Evolutionary conservation across 1,140 invertebrate species (phyloP), one percentile per base, ranked within the genome.

Genomic region (Anoplophora glabripennis): DNA sequence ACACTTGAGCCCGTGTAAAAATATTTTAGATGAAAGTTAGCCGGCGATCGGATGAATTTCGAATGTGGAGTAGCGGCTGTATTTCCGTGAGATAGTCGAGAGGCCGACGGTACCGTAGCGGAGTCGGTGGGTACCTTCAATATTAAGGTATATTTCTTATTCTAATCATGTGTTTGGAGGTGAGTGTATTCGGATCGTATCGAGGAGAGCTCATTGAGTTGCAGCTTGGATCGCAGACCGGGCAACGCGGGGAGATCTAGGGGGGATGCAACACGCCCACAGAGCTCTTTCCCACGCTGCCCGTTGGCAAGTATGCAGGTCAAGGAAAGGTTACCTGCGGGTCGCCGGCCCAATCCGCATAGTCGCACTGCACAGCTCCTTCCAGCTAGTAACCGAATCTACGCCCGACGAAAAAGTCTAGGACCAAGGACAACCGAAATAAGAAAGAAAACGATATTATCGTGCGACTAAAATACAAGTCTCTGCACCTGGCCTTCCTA

Each of bases 241-340:
- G 61, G 66, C 37, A 28, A 46, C 51, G 64, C 57, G 66, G 61
- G 61, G 61, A 62, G 53, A 41, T 41, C 46, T 57, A 57, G 69
- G 40, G 65, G 71, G 63, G 69, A 65, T 68, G 71, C 66, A 67
- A 71, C 73, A 74, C 73, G 73, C 73, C 73, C 71, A 75, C 72
- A 69, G 73, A 74, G 68, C 61, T 59, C 59, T 72, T 75, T 75
- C 73, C 73, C 72, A 74, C 72, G 73, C 73, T 75, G 73, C 72
- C 71, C 72, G 73, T 73, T 75, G 72, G 71, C 73, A 75, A 73
- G 71, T 74, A 75, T 75, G 73, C 73, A 69, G 73, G 73, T 75
- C 73, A 75, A 75, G 73, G 73, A 75, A 74, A 75, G 73, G 73
- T 75, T 75, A 75, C 66, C 70, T 67, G 65, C 68, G 65, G 73